Percentiles rank a stretch among this genome's conserved stretches.
Evolutionary conservation across 2,113 vertebrate species (phyloP).

Genomic region (Brachyhypopomus gauderio): DNA sequence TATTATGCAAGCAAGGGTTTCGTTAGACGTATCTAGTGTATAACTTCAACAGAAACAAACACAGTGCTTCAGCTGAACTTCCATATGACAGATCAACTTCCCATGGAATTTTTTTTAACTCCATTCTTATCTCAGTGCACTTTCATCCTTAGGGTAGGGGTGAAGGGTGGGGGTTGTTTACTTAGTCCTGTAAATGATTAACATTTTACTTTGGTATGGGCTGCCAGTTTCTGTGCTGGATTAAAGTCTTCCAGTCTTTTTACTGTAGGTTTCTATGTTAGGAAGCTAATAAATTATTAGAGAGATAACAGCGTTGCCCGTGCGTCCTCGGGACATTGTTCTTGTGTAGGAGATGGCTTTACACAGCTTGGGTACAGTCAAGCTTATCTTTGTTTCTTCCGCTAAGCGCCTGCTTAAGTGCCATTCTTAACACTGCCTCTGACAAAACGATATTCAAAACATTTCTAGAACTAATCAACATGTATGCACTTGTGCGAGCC

Average conservation of each 20-base stretch:
- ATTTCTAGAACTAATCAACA: constrained; percentile 16
- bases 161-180: constrained; percentile 26
- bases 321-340: constrained; percentile 6
- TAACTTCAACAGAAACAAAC: neutral
- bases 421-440: neutral
- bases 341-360: neutral
- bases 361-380: neutral
- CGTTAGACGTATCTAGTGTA: no score
- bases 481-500: constrained; percentile 36
- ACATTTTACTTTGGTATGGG: constrained; percentile 45
- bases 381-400: neutral
- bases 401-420: neutral
- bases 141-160: constrained; percentile 62
- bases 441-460: neutral
- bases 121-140: constrained; percentile 54
- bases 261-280: neutral
- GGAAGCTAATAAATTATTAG: neutral
- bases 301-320: neutral
- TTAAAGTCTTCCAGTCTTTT: neutral
- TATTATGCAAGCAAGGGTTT: no score
- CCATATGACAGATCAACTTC: neutral
- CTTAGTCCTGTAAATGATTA: constrained; percentile 74
- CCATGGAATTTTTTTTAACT: neutral
- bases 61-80: neutral
- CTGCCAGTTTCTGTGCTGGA: constrained; percentile 9